Percentiles rank a stretch among this genome's conserved stretches.
Conservation (phyloP, 2,888 invertebrate species). For the Sycophila texana region DNA sequence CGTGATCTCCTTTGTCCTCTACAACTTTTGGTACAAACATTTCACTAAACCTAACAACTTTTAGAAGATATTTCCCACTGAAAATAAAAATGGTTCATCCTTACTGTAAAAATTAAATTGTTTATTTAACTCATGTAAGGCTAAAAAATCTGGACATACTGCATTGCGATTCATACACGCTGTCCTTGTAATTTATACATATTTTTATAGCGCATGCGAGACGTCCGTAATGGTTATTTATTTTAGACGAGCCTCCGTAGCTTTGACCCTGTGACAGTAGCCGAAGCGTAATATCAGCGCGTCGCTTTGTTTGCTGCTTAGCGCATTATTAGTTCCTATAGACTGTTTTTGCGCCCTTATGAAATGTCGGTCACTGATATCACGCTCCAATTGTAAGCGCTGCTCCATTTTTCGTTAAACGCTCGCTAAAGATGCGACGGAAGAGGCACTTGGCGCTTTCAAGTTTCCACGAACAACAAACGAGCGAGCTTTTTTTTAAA, state of each 20-base stretch:
- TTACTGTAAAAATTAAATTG: no score
- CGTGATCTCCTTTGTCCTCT: no score
- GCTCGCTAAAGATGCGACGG: background rate
- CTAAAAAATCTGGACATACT: no score
- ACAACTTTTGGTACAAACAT: no score
- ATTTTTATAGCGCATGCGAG: constrained; percentile 17
- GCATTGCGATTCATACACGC: background rate
- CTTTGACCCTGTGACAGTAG: background rate
- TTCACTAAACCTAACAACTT: no score
- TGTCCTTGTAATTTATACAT: background rate
- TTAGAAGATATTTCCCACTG: no score
- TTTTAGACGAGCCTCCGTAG: background rate
- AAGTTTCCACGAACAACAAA: constrained; percentile 1
- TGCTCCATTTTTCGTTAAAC: constrained; percentile 15
- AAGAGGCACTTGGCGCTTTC: background rate
- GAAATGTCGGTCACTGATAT: constrained; percentile 51
- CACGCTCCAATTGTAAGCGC: constrained; percentile 43
- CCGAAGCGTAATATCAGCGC: constrained; percentile 43
- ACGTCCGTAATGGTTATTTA: constrained; percentile 7
- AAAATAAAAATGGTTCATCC: no score
- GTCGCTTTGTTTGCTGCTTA: background rate
- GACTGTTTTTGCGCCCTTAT: no score
- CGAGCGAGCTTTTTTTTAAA: background rate
- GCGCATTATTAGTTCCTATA: constrained; percentile 28
- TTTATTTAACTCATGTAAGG: no score